These are phyloP conservation scores for Galendromus occidentalis DNA, from an alignment of 1,140 invertebrate species.

Conservation along the genomic window DNA sequence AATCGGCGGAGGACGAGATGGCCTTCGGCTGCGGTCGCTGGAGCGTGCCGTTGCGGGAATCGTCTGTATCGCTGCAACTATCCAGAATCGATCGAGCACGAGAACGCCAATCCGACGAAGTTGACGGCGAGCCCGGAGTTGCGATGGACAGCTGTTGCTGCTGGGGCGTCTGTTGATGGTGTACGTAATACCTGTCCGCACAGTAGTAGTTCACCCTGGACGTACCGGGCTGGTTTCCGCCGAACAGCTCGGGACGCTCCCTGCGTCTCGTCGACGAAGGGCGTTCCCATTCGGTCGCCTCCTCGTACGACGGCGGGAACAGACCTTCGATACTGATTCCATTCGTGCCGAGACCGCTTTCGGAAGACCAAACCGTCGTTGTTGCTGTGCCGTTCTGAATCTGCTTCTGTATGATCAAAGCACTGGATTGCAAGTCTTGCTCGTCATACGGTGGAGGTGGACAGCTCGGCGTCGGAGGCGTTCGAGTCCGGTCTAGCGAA, in stretches of 20 bases:
- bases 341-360: neutral
- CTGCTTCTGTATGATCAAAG: neutral
- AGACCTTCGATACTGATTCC: slow-evolving; percentile 3
- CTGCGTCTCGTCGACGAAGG: neutral
- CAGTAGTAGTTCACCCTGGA: slow-evolving; percentile 5
- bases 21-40: neutral
- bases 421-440: neutral
- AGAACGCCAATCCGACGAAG: neutral
- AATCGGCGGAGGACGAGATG: slow-evolving; percentile 3
- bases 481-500: neutral
- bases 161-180: neutral
- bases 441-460: slow-evolving; percentile 1
- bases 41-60: slow-evolving; percentile 1
- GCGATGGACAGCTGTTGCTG: neutral
- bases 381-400: neutral
- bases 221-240: neutral
- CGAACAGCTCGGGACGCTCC: neutral
- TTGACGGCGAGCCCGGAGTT: neutral
- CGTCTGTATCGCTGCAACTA: slow-evolving; percentile 3
- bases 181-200: neutral
- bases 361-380: slow-evolving; percentile 6
- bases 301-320: slow-evolving; percentile 3
- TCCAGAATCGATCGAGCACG: neutral
- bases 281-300: slow-evolving; percentile 5
- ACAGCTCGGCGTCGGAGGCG: neutral